phyloP scores from a whole-genome alignment of 1,140 invertebrate species.

The Trissolcus basalis region DNA sequence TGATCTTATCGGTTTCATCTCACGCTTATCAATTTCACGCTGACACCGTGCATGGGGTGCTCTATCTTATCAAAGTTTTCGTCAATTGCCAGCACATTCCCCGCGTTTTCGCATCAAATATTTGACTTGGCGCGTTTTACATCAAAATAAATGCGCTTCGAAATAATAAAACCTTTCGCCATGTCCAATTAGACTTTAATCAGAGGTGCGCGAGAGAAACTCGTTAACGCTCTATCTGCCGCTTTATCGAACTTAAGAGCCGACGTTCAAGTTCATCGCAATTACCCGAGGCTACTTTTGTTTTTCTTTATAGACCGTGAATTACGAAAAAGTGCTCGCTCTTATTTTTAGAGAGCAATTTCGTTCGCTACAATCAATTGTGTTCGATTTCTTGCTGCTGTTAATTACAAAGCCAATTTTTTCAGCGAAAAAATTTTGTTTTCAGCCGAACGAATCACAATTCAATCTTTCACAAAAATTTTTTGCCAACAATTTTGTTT shows the following conservation, averaged over 20 bases:
- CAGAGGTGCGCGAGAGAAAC: constrained; percentile 29
- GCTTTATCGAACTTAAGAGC: constrained; percentile 26
- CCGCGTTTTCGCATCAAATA: background rate
- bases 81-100: background rate
- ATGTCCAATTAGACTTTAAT: constrained; percentile 46
- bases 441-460: too few species aligned
- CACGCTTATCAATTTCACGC: constrained; percentile 18
- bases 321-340: constrained; percentile 2
- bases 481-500: too few species aligned
- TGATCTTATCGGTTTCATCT: constrained; percentile 5
- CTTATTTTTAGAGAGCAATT: too few species aligned
- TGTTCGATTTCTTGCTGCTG: too few species aligned
- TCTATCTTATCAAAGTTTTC: constrained; percentile 18
- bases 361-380: too few species aligned
- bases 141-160: constrained; percentile 28
- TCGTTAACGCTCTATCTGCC: constrained; percentile 37
- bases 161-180: constrained; percentile 14
- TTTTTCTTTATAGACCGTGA: constrained; percentile 4
- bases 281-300: constrained; percentile 7
- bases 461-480: too few species aligned
- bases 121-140: constrained; percentile 7
- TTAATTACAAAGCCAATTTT: too few species aligned
- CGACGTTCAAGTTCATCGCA: constrained; percentile 24
- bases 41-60: background rate
- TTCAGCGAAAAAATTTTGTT: too few species aligned